Evolutionary conservation across 2,888 invertebrate genomes (phyloP), one percentile per base, ranked within the genome.

Genomic region (Thera obeliscata): DNA sequence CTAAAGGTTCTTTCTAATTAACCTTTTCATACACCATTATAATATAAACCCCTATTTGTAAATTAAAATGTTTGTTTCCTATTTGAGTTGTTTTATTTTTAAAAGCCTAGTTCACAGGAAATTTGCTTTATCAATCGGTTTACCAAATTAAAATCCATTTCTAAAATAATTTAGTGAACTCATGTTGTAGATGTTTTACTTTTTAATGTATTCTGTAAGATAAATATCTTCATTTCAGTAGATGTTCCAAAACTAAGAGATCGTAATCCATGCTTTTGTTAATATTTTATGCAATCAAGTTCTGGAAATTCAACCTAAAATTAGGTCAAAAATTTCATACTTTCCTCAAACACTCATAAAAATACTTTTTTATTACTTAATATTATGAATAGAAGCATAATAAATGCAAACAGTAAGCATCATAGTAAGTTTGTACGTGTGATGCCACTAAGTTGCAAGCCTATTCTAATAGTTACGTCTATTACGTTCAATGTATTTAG

Each of bases 401-500:
- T 7, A 49, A 66, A 33, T 58, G 36, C 38, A 61, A 61, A 52
- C 48, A 64, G 46, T 43, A 48, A 22, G 60, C 55, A 54, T 43
- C 58, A 56, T 22, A 9, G 12, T 35, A 46, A 9, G 43, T 54
- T 36, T 5, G 36, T 33, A 8, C 36, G 52, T n/a, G 5, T 60
- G 2, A 55, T 63, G 33, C 48, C 54, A 61, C 49, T 48, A 3
- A 56, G 46, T 36, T 35, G 38, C 38, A 49, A 41, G 11, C 41
- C 33, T 60, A 64, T 49, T 48, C 61, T 71, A 41, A 41, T 46
- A 81, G 67, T 78, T 77, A 61, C 87, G 85, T 69, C 88, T 92
- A 61, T 94, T 92, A 72, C 95, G 92, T 83, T 96, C 97, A 78
- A 98, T 97, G 88, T 98, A 99, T 94, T 99, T 99, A 74, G 98